phyloP scores from a whole-genome alignment of 2,113 vertebrate genomes.

The Deroptyus accipitrinus region DNA sequence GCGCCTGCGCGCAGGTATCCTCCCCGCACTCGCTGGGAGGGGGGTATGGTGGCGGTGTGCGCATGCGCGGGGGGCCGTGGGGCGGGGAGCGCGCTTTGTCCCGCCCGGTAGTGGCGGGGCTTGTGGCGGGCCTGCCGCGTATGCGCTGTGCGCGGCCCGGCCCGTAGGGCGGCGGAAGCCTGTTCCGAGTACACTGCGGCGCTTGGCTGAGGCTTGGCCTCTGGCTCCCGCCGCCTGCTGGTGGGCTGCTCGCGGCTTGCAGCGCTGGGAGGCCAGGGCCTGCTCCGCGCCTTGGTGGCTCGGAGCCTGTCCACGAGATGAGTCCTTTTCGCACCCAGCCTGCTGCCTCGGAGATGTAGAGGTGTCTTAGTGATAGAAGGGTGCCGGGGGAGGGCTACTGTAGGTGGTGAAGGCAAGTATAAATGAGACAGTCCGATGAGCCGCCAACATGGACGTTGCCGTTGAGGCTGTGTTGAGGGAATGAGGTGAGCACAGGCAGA shows the following conservation, averaged over 20 bases:
- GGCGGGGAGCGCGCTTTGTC: no score
- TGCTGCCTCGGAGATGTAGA: fast-evolving
- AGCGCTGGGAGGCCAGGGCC: fast-evolving
- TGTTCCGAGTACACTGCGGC: no score
- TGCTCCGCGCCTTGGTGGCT: fast-evolving
- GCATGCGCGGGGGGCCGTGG: background rate
- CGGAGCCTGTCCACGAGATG: fast-evolving
- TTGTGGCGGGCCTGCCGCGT: fast-evolving
- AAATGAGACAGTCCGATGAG: no score
- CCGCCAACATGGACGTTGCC: fast-evolving
- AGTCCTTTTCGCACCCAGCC: no score
- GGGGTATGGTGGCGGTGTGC: fast-evolving
- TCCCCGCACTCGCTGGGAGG: fast-evolving
- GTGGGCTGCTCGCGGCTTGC: fast-evolving
- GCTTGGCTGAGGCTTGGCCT: fast-evolving
- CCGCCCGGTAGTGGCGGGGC: background rate
- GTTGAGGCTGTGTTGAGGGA: fast-evolving
- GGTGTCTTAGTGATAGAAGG: no score
- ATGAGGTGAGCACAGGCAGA: fast-evolving
- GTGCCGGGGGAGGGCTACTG: no score
- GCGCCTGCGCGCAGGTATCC: background rate
- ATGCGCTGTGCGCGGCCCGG: no score
- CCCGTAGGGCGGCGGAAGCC: fast-evolving
- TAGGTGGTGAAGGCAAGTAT: fast-evolving
- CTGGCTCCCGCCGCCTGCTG: no score